Conservation (phyloP, 2,113 vertebrate genomes). For the Carettochelys insculpta region DNA sequence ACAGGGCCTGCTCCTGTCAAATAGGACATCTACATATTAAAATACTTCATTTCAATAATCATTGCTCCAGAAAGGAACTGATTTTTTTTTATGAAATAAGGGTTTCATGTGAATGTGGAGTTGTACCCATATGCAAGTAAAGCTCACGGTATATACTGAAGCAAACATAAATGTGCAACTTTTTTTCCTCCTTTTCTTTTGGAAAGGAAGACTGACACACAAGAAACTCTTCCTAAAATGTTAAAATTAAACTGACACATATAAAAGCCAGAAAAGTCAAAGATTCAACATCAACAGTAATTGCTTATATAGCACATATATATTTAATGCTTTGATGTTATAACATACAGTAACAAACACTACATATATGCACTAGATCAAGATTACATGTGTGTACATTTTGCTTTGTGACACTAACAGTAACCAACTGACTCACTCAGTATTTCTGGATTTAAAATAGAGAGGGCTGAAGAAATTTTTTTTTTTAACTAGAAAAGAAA, state of each 20-base stretch:
- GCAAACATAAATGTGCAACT: neutral
- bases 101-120: neutral
- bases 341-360: neutral
- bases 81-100: neutral
- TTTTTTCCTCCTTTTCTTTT: too few relatives aligned
- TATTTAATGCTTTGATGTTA: neutral
- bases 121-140: neutral
- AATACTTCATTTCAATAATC: neutral
- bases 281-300: neutral
- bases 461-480: neutral
- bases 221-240: neutral
- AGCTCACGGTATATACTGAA: neutral
- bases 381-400: neutral
- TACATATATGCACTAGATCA: neutral
- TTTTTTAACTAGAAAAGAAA: neutral
- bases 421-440: too few relatives aligned
- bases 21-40: accelerated
- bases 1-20: neutral
- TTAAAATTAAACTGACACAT: neutral
- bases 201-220: neutral
- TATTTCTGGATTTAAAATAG: constrained; percentile 22
- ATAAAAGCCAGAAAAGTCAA: neutral
- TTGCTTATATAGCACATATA: too few relatives aligned
- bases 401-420: neutral
- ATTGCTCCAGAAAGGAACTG: neutral